A percentile compares a stretch with the other conserved stretches of the same genome.
Conservation (phyloP, 2,113 vertebrate genomes). For the Entosphenus tridentatus region DNA sequence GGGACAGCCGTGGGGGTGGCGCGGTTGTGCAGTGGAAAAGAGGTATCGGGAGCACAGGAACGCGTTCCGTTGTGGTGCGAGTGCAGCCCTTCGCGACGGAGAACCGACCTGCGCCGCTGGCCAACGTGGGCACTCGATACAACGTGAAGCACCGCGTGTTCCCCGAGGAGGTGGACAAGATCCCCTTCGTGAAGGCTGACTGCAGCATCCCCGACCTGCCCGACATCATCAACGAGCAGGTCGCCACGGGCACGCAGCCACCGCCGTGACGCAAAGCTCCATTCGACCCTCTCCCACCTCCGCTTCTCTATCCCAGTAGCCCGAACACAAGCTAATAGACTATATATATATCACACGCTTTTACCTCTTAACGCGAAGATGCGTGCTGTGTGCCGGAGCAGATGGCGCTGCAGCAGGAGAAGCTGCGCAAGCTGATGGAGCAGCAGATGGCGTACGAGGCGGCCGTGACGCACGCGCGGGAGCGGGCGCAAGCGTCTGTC, state of each 20-base stretch:
- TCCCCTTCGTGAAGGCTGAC: conserved; percentile 83
- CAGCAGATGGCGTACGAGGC: conserved; percentile 66
- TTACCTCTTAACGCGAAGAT: no score
- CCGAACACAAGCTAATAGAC: no score
- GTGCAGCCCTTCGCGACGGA: conserved; percentile 67
- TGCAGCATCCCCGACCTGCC: conserved; percentile 83
- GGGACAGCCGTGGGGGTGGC: no score
- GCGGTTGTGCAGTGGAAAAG: no score
- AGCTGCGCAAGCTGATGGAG: conserved; percentile 49
- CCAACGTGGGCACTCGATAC: conserved; percentile 54
- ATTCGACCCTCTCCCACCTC: no score
- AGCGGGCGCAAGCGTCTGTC: conserved; percentile 46
- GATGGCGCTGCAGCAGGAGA: conserved; percentile 65
- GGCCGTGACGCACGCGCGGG: conserved; percentile 42
- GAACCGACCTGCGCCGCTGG: conserved; percentile 49
- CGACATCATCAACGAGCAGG: conserved; percentile 74
- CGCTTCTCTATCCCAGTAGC: no score
- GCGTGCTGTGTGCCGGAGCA: conserved; percentile 13
- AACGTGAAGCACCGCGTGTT: conserved; percentile 74
- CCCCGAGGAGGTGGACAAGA: conserved; percentile 87
- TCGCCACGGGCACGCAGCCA: conserved; percentile 18
- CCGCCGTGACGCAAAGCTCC: no score
- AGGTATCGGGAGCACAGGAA: no score
- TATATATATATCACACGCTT: no score
- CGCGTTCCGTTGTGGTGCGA: no score